A percentile compares a stretch with the other conserved stretches of the same genome.
Evolutionary conservation across 1,140 invertebrate species (phyloP).

Genomic region (Tetraneura akinire): DNA sequence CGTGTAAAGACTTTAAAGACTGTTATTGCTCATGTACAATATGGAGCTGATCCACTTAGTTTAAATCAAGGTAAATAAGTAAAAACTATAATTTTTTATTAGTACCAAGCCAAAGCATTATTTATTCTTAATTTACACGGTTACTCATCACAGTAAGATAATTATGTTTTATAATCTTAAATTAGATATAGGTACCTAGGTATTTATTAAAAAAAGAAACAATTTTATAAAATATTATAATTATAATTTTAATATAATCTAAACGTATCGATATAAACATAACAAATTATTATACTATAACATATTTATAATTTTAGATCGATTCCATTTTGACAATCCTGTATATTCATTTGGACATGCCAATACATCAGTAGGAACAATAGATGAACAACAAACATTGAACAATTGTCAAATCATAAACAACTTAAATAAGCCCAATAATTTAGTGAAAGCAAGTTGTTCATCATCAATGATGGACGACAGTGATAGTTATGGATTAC

Average conservation of each 20-base stretch:
- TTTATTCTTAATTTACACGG: no score
- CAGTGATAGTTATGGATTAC: constrained; percentile 61
- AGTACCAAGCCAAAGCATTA: neutral
- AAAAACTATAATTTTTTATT: neutral
- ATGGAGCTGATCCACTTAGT: constrained; percentile 74
- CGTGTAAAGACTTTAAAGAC: constrained; percentile 78
- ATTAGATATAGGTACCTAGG: no score
- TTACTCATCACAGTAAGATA: no score
- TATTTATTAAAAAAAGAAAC: no score
- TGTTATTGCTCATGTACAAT: constrained; percentile 85
- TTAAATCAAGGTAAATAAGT: constrained; percentile 61
- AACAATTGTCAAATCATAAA: constrained; percentile 64
- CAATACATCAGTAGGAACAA: constrained; percentile 56
- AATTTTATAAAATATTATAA: no score
- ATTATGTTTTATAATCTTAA: no score
- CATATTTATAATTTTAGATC: constrained; percentile 62
- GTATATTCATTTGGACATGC: constrained; percentile 75
- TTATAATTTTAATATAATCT: no score
- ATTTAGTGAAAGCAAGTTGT: constrained; percentile 64
- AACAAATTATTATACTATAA: no score
- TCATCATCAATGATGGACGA: constrained; percentile 61
- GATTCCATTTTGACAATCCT: constrained; percentile 90
- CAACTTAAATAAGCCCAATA: constrained; percentile 67
- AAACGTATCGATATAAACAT: no score
- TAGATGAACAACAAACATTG: constrained; percentile 60